Evolutionary conservation across 2,113 vertebrate genomes (phyloP), one percentile per base, ranked within the genome.

Genomic region (Macquaria ambigua): DNA sequence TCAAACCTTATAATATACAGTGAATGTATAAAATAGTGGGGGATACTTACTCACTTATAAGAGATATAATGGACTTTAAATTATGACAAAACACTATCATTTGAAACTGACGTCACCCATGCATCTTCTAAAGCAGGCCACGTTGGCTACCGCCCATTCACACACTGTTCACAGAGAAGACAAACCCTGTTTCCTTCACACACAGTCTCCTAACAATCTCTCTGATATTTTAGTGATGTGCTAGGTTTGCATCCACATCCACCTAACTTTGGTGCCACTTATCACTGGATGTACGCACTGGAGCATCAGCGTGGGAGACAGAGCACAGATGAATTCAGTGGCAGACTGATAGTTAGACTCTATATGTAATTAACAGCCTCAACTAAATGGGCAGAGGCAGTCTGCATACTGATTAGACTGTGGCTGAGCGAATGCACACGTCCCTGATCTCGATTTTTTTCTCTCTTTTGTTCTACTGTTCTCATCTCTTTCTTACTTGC

Each of bases 321-420:
- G 75, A 93, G 74, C 79, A 58, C 80, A 93, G 89, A 92, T 79
- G 80, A 92, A 93, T 93, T 80, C 89, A 80, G 87, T 55, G 70
- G 78, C 86, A 90, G 90, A 91, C 84, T 88, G 89, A 88, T 91
- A 87, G 85, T 87, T 89, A 90, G 87, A 77, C 76, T 86, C 71
- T 74, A 81, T 82, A 75, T 85, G 85, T 95, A 93, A 95, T 95
- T 95, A 95, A 94, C 83, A 79, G 70, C 71, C 77, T 90, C 71
- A 7, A 61, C 79, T 90, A 90, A 87, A 88, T 87, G 77, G 79
- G 78, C 82, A 39, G 46, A 77, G 77, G 50, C 64, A 6, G 58
- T 63, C 63, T 93, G 93, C 89, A 93, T 94, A 91, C 89, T 87
- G 91, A 95, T 93, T 69, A 90, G 76, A 82, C 34, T 59, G 52